Evolutionary conservation across 2,113 vertebrate genomes (phyloP), one percentile per base, ranked within the genome.

Genomic region (Dicaeum eximium): DNA sequence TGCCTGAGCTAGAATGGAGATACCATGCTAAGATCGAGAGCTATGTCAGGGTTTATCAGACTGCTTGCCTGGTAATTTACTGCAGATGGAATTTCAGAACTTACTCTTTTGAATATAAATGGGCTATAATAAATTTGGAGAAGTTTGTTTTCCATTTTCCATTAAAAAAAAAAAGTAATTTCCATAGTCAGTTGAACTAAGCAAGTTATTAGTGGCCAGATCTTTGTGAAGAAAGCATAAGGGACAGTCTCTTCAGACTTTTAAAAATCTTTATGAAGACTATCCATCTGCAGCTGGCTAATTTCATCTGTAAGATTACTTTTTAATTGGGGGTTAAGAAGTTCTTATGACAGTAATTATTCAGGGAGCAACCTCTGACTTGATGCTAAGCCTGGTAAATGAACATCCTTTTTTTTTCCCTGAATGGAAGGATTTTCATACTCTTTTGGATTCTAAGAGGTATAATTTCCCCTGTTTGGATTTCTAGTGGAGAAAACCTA

Each of bases 311-410:
- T 48, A 51, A 73, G 19, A 25, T 70, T 80, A 67, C 5, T 75
- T 93, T 86, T 65, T 86, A 86, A 93, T 65, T 73, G 58, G 44
- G 21, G 67, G 22, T 72, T 75, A 80, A 80, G 85, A 44, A 72
- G 19, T 75, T 92, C 47, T 71, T 91, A 60, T 16, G 35, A 60
- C 66, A 31, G 61, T 67, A 79, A 57, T 75, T 88, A 72, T 33
- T 83, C 66, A 64, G 38, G 38, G 33, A 28, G 11, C 47, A 85
- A 40, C 33, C 44, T 90, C 61, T 82, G 73, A 50, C 61, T 73
- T 67, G 14, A 50, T 74, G 47, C 9, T 66, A 25, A 35, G 35
- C 40, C 33, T 74, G 44, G 47, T 45, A 57, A 92, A 85, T 77
- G 9, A 80, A 60, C 15, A 6, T 24, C 19, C 1, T 1, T 71